phyloP scores from a whole-genome alignment of 1,140 invertebrate species.

The Phocides pigmalion region DNA sequence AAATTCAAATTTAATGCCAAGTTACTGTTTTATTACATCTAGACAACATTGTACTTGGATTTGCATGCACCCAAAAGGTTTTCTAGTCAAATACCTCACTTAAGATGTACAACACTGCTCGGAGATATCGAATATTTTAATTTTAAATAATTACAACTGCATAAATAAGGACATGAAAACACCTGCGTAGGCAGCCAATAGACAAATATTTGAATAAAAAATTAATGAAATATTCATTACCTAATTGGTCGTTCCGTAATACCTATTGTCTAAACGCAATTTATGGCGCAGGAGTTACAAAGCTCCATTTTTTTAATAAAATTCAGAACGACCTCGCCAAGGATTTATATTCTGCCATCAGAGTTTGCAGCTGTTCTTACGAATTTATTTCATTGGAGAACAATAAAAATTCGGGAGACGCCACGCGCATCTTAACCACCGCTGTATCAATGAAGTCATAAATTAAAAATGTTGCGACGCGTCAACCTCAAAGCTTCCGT shows the following conservation, averaged over 20 bases:
- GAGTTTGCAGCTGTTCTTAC: constrained; percentile 49
- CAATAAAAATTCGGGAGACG: constrained; percentile 54
- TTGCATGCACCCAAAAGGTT: neutral
- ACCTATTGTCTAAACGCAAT: constrained; percentile 50
- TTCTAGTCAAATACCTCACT: too few species aligned
- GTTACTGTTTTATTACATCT: too few species aligned
- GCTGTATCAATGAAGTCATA: constrained; percentile 42
- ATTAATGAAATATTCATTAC: constrained; percentile 63
- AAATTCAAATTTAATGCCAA: too few species aligned
- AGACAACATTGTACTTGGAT: neutral
- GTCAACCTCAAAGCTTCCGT: constrained; percentile 36
- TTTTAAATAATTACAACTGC: constrained; percentile 17
- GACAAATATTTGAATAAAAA: constrained; percentile 44
- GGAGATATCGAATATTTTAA: constrained; percentile 10
- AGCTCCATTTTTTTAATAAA: constrained; percentile 36
- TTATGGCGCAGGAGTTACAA: constrained; percentile 40
- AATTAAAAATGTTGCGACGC: constrained; percentile 46
- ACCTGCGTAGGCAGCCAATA: constrained; percentile 36
- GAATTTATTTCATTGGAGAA: constrained; percentile 57
- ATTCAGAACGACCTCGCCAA: constrained; percentile 48
- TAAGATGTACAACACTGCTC: neutral
- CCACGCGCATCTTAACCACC: constrained; percentile 46
- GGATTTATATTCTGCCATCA: constrained; percentile 58
- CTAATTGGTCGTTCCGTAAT: constrained; percentile 49
- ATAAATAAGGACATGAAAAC: constrained; percentile 33